Evolutionary conservation across 2,797 vertebrate genomes (phyloP).

Genomic region (Corythornis leucogaster): DNA sequence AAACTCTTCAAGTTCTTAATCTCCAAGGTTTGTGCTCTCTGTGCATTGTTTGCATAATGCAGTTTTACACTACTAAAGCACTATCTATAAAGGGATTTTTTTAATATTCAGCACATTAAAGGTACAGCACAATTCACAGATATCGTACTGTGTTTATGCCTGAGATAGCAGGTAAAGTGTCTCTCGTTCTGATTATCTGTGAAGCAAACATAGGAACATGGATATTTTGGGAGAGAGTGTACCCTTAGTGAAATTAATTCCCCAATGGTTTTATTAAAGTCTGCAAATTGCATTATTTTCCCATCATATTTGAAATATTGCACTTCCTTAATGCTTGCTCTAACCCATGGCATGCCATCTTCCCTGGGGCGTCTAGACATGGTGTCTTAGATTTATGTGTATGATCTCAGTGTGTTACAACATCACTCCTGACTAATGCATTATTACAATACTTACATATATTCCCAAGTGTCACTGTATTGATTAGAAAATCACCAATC

Average conservation of each 20-base stretch:
- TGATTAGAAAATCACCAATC: constrained; percentile 94
- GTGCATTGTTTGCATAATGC: constrained; percentile 78
- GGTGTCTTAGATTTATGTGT: constrained; percentile 83
- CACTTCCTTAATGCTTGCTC: constrained; percentile 78
- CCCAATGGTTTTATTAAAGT: constrained; percentile 81
- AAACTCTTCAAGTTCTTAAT: constrained; percentile 75
- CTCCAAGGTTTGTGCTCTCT: constrained; percentile 74
- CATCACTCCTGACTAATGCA: constrained; percentile 84
- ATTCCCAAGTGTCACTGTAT: constrained; percentile 89
- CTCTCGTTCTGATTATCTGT: constrained; percentile 68
- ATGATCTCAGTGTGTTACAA: constrained; percentile 86
- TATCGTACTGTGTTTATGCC: constrained; percentile 69
- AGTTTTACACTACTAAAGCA: constrained; percentile 71
- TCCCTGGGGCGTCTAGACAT: constrained; percentile 84
- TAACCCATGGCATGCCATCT: constrained; percentile 78
- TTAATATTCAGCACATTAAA: constrained; percentile 77
- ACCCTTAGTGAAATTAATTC: constrained; percentile 80
- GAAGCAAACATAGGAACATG: constrained; percentile 66
- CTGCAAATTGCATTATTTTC: constrained; percentile 81
- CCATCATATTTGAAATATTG: constrained; percentile 81
- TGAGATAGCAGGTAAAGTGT: constrained; percentile 75
- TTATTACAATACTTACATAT: constrained; percentile 88
- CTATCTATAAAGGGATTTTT: constrained; percentile 78
- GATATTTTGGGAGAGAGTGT: constrained; percentile 70
- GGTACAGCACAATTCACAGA: constrained; percentile 68